phyloP scores from a whole-genome alignment of 2,797 vertebrate genomes.

The Balearica regulorum region DNA sequence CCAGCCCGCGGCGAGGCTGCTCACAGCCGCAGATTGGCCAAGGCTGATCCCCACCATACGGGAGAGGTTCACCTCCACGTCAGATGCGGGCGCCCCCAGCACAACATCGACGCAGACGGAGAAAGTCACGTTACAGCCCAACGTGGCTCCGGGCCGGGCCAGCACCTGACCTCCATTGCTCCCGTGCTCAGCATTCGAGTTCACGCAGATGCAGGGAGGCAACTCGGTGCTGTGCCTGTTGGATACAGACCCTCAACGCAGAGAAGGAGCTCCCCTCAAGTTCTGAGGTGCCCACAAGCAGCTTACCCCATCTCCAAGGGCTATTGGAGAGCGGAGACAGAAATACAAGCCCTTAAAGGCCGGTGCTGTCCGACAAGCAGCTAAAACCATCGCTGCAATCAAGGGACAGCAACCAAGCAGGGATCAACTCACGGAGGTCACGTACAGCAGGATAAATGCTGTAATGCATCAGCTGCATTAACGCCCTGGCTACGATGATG shows the following conservation, averaged over 20 bases:
- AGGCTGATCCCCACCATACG: background rate
- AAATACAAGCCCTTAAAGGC: background rate
- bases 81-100: background rate
- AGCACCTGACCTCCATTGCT: background rate
- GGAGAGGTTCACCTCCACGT: background rate
- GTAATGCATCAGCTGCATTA: background rate
- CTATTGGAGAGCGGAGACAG: background rate
- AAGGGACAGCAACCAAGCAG: background rate
- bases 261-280: background rate
- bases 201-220: background rate
- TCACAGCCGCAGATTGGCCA: fast-evolving
- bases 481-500: background rate
- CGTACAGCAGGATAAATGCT: background rate
- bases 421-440: background rate
- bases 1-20: background rate
- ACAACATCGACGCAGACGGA: background rate
- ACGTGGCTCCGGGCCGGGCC: background rate
- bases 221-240: background rate
- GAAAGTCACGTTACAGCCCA: background rate
- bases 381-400: background rate
- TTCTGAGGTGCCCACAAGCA: background rate
- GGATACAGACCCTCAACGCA: fast-evolving
- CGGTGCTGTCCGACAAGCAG: background rate
- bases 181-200: fast-evolving
- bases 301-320: background rate